phyloP scores from a whole-genome alignment of 2,888 invertebrate genomes.

The Zeuzera pyrina region DNA sequence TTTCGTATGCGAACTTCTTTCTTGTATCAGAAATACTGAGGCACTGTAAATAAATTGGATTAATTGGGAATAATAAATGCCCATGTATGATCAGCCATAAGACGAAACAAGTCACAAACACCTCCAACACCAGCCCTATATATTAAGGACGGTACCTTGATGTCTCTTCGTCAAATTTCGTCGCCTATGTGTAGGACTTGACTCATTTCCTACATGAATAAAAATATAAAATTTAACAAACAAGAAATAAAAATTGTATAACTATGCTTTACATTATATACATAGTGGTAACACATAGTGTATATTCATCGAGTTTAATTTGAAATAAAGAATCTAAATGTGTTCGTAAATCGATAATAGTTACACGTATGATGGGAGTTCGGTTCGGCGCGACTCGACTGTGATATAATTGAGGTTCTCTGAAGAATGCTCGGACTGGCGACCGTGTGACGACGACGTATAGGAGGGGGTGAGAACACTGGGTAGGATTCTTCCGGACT shows the following conservation, averaged over 20 bases:
- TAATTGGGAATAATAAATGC: too few species aligned
- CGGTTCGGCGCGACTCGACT: constrained; percentile 80
- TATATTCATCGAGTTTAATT: constrained; percentile 11
- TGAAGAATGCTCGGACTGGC: constrained; percentile 69
- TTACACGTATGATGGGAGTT: constrained; percentile 95
- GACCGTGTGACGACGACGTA: constrained; percentile 77
- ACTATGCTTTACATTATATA: constrained; percentile 60
- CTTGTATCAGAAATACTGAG: too few species aligned
- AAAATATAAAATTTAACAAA: constrained; percentile 28
- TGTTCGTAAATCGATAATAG: constrained; percentile 24
- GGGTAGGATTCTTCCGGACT: constrained; percentile 88
- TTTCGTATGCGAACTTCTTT: too few species aligned
- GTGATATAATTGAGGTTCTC: constrained; percentile 83
- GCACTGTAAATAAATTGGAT: too few species aligned
- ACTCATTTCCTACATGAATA: constrained; percentile 44
- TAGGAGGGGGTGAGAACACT: constrained; percentile 88
- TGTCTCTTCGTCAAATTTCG: constrained; percentile 51
- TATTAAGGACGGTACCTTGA: constrained; percentile 44
- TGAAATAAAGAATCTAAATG: too few species aligned
- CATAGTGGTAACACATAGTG: constrained; percentile 21
- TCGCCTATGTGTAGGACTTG: constrained; percentile 30
- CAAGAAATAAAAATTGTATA: constrained; percentile 16
- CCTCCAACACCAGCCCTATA: constrained; percentile 31
- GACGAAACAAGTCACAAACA: constrained; percentile 19
- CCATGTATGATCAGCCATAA: too few species aligned